Percentiles rank a stretch among this genome's conserved stretches.
phyloP scores from a whole-genome alignment of 2,888 invertebrate species.

The Dasypolia templi region DNA sequence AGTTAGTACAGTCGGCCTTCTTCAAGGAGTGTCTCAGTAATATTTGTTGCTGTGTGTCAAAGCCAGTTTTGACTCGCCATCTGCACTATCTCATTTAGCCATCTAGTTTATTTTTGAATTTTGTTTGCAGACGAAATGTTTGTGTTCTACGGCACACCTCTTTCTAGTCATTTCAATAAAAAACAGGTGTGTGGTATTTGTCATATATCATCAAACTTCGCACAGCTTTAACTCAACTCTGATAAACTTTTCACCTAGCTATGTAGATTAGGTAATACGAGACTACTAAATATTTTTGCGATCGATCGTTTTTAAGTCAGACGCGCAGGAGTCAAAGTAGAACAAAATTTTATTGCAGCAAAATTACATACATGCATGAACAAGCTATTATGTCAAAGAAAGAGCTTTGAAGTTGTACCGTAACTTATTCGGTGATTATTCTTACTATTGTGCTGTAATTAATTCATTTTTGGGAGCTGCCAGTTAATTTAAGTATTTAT shows the following conservation, averaged over 20 bases:
- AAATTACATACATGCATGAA: conserved; percentile 23
- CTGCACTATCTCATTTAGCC: too few relatives aligned
- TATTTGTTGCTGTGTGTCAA: too few relatives aligned
- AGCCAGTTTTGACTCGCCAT: too few relatives aligned
- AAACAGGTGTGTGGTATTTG: too few relatives aligned
- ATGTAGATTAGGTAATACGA: conserved; percentile 23
- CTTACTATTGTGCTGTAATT: background rate
- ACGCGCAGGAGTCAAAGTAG: conserved; percentile 56
- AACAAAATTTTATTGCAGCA: conserved; percentile 24
- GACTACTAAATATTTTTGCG: conserved; percentile 30
- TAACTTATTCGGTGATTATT: conserved; percentile 6
- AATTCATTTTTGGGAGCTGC: background rate
- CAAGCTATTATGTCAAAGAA: conserved; percentile 5
- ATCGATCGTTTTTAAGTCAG: conserved; percentile 36
- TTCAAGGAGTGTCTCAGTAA: too few relatives aligned
- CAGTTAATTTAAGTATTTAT: too few relatives aligned
- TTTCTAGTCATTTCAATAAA: too few relatives aligned
- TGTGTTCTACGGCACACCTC: too few relatives aligned
- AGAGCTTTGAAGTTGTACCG: conserved; percentile 19
- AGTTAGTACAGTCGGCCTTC: too few relatives aligned
- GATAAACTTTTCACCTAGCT: background rate
- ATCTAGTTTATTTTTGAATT: too few relatives aligned
- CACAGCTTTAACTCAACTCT: conserved; percentile 10
- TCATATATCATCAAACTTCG: background rate
- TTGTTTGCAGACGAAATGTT: too few relatives aligned